Percentiles rank a stretch among this genome's conserved stretches.
These are phyloP conservation scores for Sinohyriopsis cumingii DNA, from an alignment of 2,888 invertebrate species.

Conservation along the genomic window DNA sequence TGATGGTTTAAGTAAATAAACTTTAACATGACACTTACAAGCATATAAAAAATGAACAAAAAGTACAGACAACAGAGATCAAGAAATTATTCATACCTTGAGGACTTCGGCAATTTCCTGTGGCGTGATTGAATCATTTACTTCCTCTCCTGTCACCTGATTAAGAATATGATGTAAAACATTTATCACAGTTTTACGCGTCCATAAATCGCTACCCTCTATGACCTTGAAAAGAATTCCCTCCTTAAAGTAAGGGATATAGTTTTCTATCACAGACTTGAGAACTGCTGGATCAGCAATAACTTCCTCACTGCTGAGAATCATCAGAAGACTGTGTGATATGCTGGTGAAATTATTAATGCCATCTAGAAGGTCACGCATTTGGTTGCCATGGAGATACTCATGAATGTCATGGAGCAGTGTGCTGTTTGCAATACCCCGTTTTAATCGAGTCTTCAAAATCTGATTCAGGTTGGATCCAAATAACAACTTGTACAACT, in stretches of 20 bases:
- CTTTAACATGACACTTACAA: background rate
- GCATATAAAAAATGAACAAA: background rate
- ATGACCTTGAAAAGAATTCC: constrained; percentile 36
- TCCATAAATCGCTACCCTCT: constrained; percentile 30
- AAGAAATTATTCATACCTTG: constrained; percentile 37
- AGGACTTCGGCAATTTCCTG: constrained; percentile 44
- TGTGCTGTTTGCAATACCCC: too few species aligned
- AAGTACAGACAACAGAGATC: background rate
- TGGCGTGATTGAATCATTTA: constrained; percentile 28
- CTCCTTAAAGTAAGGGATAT: constrained; percentile 17
- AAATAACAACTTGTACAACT: constrained; percentile 58
- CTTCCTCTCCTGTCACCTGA: constrained; percentile 15
- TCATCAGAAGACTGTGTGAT: background rate
- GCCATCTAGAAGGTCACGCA: too few species aligned
- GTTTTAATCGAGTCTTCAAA: too few species aligned
- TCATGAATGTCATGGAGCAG: too few species aligned
- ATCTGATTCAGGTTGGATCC: constrained; percentile 35
- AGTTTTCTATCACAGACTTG: too few species aligned
- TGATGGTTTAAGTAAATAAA: background rate
- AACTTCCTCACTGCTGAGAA: too few species aligned
- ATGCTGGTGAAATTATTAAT: background rate
- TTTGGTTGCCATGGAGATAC: too few species aligned
- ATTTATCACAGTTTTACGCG: constrained; percentile 25
- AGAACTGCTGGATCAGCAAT: too few species aligned
- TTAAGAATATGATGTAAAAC: constrained; percentile 28